Evolutionary conservation across 1,140 invertebrate species (phyloP), one percentile per base, ranked within the genome.

Genomic region (Neuroterus valhalla): DNA sequence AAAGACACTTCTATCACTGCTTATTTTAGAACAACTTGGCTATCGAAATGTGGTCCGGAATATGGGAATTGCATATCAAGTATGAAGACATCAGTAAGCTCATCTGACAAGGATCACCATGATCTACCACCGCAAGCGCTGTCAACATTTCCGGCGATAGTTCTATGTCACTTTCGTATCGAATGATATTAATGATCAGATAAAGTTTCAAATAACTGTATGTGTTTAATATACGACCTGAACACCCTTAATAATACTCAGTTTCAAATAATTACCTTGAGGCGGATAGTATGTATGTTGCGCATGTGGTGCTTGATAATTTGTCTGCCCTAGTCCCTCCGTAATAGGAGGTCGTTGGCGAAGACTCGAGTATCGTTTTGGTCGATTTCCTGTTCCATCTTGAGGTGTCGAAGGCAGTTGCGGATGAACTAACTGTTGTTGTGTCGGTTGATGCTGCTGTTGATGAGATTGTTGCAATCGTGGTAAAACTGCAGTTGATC

Each of bases 281-380:
- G 87, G 79, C 42, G 86, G 84, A 79, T 88, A 88, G 72, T 82
- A 88, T 78, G 86, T 85, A 70, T 90, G 90, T 62, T 89, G 89
- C 11, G 78, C 21, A 26, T 62, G 71, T 55, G 81, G 81, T 2
- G 89, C 82, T 42, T 86, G 87, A 72, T 82, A 89, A 82, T 86
- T 89, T 23, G 85, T 86, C 75, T 88, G 88, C 3, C 82, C 70
- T 15, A 87, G 83, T 74, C 84, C 86, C 48, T 90, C 87, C 3
- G 85, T 71, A 77, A 87, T 86, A 11, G 85, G 68, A 76, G 92
- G 91, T 42, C 94, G 90, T 84, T 95, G 94, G 73, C 94, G 89
- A 79, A 95, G 91, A 69, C 94, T 94, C 2, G 94, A 96, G 85
- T 96, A 96, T 8, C 94, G 90, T 84, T 95, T 96, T n/a, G 94